phyloP scores from a whole-genome alignment of 30 jellyfish, hydroid and myxozoan species.

The Haliclystus octoradiatus region DNA sequence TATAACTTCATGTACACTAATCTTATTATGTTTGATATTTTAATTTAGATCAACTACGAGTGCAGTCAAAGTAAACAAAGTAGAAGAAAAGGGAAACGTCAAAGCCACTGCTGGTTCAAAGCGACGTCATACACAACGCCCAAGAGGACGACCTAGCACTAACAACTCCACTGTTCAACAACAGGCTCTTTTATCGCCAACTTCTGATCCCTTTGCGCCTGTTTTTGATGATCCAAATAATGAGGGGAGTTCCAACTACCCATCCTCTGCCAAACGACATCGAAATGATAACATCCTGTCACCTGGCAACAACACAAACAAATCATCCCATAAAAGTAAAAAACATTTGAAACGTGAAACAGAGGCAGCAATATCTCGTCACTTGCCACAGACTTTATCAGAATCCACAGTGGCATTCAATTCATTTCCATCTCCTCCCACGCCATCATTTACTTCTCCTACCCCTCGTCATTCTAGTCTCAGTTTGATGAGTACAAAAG shows the following conservation, averaged over 20 bases:
- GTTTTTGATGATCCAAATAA: neutral
- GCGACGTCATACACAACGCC: no score
- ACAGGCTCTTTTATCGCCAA: neutral
- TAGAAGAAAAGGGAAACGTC: no score
- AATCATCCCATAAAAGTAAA: no score
- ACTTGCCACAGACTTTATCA: neutral
- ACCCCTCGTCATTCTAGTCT: conserved; percentile 19
- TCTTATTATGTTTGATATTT: no score
- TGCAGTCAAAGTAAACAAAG: no score
- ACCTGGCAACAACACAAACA: neutral
- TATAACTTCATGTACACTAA: no score
- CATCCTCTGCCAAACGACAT: neutral
- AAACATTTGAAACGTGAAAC: neutral
- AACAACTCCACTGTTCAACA: neutral
- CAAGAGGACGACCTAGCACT: no score
- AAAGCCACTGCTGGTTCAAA: no score
- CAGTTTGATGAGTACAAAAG: conserved; percentile 41
- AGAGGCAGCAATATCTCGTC: neutral
- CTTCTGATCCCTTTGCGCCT: neutral
- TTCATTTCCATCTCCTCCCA: conserved; percentile 13
- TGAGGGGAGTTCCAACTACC: neutral
- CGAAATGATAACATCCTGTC: neutral
- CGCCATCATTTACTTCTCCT: conserved; percentile 30
- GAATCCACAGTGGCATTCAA: neutral
- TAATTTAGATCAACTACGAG: no score